Evolutionary conservation across 2,888 invertebrate genomes (phyloP).

Genomic region (Chaetogeoica ovagalla): DNA sequence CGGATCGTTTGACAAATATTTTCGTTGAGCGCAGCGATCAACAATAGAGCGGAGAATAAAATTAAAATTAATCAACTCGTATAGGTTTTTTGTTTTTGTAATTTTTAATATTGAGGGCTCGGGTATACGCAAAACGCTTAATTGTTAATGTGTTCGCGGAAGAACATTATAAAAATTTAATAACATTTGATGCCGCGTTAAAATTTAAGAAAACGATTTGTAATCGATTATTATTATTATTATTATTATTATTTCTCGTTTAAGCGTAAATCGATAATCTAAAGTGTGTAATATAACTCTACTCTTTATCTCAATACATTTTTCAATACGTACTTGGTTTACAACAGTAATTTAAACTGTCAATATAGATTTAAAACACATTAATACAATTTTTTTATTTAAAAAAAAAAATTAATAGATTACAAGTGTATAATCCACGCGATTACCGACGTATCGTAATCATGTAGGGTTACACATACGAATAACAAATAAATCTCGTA

Average conservation of each 20-base stretch:
- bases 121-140: background rate
- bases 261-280: slow-evolving; percentile 12
- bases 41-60: slow-evolving; percentile 3
- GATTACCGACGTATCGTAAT: background rate
- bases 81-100: background rate
- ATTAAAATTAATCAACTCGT: background rate
- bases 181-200: slow-evolving; percentile 9
- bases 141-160: slow-evolving; percentile 1
- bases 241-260: background rate
- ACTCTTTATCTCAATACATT: slow-evolving; percentile 20
- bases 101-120: slow-evolving; percentile 17
- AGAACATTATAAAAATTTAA: slow-evolving; percentile 10
- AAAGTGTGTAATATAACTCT: slow-evolving; percentile 1
- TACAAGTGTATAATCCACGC: slow-evolving; percentile 22
- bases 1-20: slow-evolving; percentile 28
- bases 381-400: background rate
- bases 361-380: slow-evolving; percentile 20
- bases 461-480: no score
- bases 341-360: slow-evolving; percentile 7
- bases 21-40: slow-evolving; percentile 17
- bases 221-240: slow-evolving; percentile 1
- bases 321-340: slow-evolving; percentile 20
- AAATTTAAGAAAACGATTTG: slow-evolving; percentile 1
- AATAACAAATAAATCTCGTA: no score
- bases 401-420: background rate